Conservation (phyloP, 2,113 vertebrate species). For the Cyanoliseus patagonus region DNA sequence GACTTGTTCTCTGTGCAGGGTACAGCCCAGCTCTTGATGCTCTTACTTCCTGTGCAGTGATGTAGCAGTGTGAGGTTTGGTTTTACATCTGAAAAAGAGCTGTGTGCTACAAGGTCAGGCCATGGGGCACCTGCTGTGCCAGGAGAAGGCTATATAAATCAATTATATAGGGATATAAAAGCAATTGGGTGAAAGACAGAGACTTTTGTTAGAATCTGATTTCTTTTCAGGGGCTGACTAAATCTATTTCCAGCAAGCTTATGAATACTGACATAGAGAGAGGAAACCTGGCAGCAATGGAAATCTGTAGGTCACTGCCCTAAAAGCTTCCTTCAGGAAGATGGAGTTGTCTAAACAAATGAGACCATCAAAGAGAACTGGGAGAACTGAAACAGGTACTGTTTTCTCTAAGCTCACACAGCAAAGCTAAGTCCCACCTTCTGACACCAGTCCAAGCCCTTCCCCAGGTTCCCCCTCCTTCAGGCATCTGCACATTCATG, state of each 20-base stretch:
- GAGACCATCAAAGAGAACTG: neutral
- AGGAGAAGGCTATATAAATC: neutral
- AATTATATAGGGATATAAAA: neutral
- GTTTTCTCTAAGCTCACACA: neutral
- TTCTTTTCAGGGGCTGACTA: neutral
- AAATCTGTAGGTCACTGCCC: neutral
- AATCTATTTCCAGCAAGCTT: neutral
- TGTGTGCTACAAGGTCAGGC: neutral
- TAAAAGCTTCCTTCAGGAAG: neutral
- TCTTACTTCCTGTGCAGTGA: neutral
- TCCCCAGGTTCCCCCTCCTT: neutral
- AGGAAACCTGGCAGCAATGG: neutral
- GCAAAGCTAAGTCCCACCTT: neutral
- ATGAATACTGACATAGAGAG: neutral
- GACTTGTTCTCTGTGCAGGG: neutral
- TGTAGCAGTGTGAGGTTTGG: neutral
- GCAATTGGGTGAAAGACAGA: neutral
- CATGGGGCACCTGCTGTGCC: neutral
- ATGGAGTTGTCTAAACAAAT: neutral
- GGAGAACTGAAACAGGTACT: neutral
- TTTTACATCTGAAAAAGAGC: neutral
- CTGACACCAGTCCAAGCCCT: accelerated
- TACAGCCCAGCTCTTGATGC: neutral
- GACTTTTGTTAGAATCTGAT: neutral
- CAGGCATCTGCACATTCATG: neutral